Conservation (phyloP, 2,113 vertebrate genomes). For the Gallinago undulata region DNA sequence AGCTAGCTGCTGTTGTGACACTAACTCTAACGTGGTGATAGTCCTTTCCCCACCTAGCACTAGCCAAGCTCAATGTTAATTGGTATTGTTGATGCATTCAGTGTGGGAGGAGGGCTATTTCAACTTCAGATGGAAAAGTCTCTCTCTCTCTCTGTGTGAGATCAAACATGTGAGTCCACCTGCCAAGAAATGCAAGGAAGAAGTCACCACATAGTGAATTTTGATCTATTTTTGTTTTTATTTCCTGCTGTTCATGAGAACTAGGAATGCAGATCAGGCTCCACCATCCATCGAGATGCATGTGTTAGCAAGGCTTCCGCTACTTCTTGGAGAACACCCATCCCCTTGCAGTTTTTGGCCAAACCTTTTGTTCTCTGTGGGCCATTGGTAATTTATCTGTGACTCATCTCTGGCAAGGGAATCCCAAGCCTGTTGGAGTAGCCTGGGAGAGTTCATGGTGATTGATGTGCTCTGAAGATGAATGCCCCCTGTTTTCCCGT, state of each 20-base stretch:
- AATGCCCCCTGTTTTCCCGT: slow-evolving; percentile 3
- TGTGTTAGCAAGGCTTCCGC: slow-evolving; percentile 16
- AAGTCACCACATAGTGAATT: slow-evolving; percentile 24
- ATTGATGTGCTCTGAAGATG: slow-evolving; percentile 7
- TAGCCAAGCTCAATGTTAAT: neutral
- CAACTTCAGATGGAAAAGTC: neutral
- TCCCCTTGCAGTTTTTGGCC: slow-evolving; percentile 2
- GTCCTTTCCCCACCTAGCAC: neutral
- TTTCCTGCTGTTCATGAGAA: slow-evolving; percentile 54
- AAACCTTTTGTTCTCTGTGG: slow-evolving; percentile 31
- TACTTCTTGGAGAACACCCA: slow-evolving; percentile 42
- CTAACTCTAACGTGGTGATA: neutral
- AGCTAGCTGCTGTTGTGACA: neutral
- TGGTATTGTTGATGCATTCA: neutral
- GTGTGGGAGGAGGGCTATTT: neutral
- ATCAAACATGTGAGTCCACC: slow-evolving; percentile 28
- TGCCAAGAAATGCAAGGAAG: slow-evolving; percentile 37
- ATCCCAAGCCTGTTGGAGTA: slow-evolving; percentile 21
- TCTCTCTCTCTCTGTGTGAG: neutral
- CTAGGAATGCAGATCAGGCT: slow-evolving; percentile 10
- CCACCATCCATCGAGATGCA: neutral
- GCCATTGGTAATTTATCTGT: slow-evolving; percentile 28
- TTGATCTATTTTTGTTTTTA: slow-evolving; percentile 51
- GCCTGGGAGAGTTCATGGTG: slow-evolving; percentile 34
- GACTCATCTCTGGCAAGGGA: slow-evolving; percentile 49